Evolutionary conservation across 2,797 vertebrate genomes (phyloP).

Genomic region (Oreortyx pictus): DNA sequence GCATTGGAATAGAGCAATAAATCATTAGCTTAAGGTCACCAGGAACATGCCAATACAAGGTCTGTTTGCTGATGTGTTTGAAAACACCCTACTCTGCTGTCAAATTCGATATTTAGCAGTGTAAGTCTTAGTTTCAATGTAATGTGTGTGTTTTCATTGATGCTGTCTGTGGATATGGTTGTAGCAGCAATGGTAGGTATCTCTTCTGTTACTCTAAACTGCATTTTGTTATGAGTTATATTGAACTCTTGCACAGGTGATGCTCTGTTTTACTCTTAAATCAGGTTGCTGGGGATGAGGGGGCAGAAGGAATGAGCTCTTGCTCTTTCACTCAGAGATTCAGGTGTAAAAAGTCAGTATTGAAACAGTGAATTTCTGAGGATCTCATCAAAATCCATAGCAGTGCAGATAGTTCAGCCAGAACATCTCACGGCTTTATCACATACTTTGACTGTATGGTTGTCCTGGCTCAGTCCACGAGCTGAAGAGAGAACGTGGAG

Average conservation of each 20-base stretch:
- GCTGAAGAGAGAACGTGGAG: background rate
- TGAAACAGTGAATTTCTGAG: background rate
- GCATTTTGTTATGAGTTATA: background rate
- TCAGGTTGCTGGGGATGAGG: background rate
- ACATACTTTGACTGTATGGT: background rate
- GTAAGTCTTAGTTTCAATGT: background rate
- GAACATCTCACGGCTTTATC: rapidly evolving
- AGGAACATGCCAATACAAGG: background rate
- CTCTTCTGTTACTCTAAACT: background rate
- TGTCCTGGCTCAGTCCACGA: background rate
- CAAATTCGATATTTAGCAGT: background rate
- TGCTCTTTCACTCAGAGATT: background rate
- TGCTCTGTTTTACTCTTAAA: background rate
- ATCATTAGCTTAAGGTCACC: no score
- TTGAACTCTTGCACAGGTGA: no score
- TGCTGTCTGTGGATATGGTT: background rate
- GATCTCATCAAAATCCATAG: background rate
- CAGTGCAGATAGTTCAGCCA: background rate
- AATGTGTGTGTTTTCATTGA: background rate
- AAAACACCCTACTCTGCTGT: background rate
- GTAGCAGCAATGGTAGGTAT: background rate
- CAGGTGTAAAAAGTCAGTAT: background rate
- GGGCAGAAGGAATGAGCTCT: background rate
- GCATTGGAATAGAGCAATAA: no score
- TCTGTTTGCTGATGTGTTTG: background rate